Conservation (phyloP, 2,797 vertebrate genomes). For the Austrolebias charrua region DNA sequence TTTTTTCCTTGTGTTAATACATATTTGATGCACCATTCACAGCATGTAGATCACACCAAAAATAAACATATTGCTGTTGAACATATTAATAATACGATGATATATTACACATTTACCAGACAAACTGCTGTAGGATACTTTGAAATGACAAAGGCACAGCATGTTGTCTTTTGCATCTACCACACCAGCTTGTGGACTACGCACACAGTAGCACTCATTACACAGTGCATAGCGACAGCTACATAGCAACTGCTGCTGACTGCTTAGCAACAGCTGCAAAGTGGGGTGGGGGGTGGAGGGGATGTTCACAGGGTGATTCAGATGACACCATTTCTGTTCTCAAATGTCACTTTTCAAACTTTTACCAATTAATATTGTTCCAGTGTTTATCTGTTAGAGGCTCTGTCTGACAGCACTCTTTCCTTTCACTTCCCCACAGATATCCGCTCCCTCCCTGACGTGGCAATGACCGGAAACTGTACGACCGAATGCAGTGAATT, state of each 20-base stretch:
- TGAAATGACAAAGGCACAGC: conserved; percentile 63
- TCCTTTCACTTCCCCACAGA: conserved; percentile 75
- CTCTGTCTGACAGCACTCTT: conserved; percentile 38
- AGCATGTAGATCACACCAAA: conserved; percentile 26
- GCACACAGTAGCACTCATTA: conserved; percentile 67
- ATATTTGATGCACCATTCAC: conserved; percentile 22
- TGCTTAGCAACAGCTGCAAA: conserved; percentile 82
- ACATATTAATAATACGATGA: conserved; percentile 33
- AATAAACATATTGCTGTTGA: conserved; percentile 42
- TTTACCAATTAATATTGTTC: conserved; percentile 31
- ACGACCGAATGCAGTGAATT: conserved; percentile 98
- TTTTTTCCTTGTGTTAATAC: conserved; percentile 4
- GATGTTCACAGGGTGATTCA: conserved; percentile 64
- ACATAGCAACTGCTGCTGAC: conserved; percentile 80
- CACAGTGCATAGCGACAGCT: conserved; percentile 79
- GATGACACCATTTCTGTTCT: conserved; percentile 68
- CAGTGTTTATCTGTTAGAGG: conserved; percentile 24
- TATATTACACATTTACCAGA: conserved; percentile 43
- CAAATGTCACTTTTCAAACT: conserved; percentile 51
- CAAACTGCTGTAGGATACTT: conserved; percentile 54
- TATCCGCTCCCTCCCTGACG: conserved; percentile 96
- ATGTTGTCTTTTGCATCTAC: conserved; percentile 63
- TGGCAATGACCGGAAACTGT: conserved; percentile 98
- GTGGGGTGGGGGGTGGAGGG: conserved; percentile 43
- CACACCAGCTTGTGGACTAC: conserved; percentile 68